phyloP scores from a whole-genome alignment of 2,797 vertebrate species.

The Sebastes nivosus region DNA sequence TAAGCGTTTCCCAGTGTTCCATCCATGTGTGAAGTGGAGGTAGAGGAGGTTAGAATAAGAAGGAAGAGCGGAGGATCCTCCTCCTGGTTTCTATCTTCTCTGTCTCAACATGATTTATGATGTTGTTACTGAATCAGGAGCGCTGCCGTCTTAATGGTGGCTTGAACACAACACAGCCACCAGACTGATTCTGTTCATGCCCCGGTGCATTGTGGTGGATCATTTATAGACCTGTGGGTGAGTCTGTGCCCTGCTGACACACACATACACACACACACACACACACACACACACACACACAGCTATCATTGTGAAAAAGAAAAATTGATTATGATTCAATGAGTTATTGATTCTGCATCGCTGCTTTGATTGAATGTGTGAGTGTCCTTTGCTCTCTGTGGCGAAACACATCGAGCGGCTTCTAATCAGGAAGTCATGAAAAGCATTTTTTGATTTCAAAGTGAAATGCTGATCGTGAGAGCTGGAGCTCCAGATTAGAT shows the following conservation, averaged over 20 bases:
- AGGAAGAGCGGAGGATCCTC: background rate
- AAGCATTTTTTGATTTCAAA: slow-evolving; percentile 1
- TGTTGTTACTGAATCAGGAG: slow-evolving; percentile 36
- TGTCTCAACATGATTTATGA: slow-evolving; percentile 38
- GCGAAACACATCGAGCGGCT: slow-evolving; percentile 3
- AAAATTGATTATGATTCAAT: slow-evolving; percentile 37
- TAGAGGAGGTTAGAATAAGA: background rate
- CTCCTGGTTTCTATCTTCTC: background rate
- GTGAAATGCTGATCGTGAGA: background rate
- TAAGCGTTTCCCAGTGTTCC: too few species aligned
- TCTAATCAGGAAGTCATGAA: slow-evolving; percentile 26
- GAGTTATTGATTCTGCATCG: slow-evolving; percentile 52
- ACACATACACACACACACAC: too few species aligned
- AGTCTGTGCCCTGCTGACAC: slow-evolving; percentile 8
- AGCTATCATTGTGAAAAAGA: slow-evolving; percentile 10
- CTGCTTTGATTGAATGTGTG: slow-evolving; percentile 12
- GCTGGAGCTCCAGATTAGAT: background rate
- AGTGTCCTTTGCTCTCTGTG: slow-evolving; percentile 10
- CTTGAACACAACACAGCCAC: slow-evolving; percentile 29
- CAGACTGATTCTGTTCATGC: slow-evolving; percentile 44
- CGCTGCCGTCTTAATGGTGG: slow-evolving; percentile 39
- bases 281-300: background rate
- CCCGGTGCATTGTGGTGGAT: slow-evolving; percentile 37
- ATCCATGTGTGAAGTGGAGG: background rate
- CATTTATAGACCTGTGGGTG: slow-evolving; percentile 34